These are phyloP conservation scores for Melanotaenia parkinsoni DNA, from an alignment of 2,797 vertebrate genomes.

Conservation along the genomic window DNA sequence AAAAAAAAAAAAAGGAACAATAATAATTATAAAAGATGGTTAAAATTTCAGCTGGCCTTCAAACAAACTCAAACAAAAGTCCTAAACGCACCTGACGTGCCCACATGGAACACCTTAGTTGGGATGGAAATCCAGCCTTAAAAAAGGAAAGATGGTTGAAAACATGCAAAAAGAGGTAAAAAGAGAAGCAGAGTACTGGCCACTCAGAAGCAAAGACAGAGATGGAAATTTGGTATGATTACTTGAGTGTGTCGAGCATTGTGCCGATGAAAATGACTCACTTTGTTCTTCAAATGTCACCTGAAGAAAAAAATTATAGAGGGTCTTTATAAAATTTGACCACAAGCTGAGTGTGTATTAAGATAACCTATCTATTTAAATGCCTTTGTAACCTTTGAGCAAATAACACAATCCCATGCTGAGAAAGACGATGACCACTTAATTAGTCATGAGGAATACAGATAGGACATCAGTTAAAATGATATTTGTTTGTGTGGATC, in stretches of 20 bases:
- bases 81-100: no score
- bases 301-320: neutral
- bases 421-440: neutral
- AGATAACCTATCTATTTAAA: neutral
- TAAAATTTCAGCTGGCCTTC: no score
- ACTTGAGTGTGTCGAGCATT: neutral
- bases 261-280: no score
- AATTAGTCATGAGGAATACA: neutral
- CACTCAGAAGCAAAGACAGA: neutral
- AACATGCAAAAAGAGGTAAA: neutral
- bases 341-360: neutral
- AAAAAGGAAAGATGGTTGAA: neutral
- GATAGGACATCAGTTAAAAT: neutral
- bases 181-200: neutral
- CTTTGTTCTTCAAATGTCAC: neutral
- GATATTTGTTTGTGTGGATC: neutral
- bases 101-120: no score
- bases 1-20: no score
- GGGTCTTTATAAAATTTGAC: neutral
- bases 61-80: no score
- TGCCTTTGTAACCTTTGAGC: no score
- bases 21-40: no score
- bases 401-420: neutral
- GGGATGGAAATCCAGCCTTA: no score
- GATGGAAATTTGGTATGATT: neutral